Evolutionary conservation across 2,113 vertebrate species (phyloP).

Genomic region (Euleptes europaea): DNA sequence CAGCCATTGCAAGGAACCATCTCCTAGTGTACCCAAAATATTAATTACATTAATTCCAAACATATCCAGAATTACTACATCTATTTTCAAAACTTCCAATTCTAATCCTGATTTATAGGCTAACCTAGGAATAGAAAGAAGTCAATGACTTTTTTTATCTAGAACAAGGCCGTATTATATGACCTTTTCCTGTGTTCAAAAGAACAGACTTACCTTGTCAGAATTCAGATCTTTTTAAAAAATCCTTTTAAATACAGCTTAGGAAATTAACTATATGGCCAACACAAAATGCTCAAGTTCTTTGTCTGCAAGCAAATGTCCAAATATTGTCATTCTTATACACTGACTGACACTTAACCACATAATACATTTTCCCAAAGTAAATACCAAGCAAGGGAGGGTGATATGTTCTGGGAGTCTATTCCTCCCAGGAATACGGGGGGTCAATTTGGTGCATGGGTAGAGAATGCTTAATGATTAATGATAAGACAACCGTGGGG

Average conservation of each 20-base stretch:
- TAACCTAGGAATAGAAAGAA: neutral
- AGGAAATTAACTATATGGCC: neutral
- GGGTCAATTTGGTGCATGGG: no score
- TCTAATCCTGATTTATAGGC: neutral
- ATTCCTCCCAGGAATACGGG: no score
- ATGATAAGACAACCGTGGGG: no score
- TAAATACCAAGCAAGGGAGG: no score
- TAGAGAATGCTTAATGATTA: no score
- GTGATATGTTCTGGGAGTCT: no score
- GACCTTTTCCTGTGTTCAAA: neutral
- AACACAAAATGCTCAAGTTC: neutral
- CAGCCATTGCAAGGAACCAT: neutral
- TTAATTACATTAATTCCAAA: neutral
- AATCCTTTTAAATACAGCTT: neutral
- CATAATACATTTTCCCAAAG: no score
- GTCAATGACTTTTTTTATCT: no score
- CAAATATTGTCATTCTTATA: neutral
- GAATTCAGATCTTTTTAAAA: neutral
- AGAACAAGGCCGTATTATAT: no score
- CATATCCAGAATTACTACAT: neutral
- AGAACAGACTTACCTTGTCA: neutral
- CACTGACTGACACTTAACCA: no score
- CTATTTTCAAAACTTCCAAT: neutral
- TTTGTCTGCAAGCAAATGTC: neutral
- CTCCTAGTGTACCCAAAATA: neutral